Evolutionary conservation across 2,797 vertebrate genomes (phyloP).

Genomic region (Anisognathus igniventris): DNA sequence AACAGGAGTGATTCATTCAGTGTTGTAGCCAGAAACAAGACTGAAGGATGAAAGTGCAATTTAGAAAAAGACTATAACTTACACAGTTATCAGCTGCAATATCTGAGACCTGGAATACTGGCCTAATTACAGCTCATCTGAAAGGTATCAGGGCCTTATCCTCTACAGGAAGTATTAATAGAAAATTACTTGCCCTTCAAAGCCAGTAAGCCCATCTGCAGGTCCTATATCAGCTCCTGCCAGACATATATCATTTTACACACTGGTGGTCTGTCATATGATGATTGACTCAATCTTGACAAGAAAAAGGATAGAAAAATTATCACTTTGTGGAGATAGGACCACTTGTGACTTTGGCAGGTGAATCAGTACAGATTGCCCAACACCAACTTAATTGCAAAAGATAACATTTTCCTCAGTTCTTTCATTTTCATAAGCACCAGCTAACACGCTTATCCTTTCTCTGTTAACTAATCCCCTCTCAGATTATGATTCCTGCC

Average conservation of each 20-base stretch:
- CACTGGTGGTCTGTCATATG: constrained; percentile 33
- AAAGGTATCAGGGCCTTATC: constrained; percentile 21
- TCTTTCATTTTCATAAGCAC: background rate
- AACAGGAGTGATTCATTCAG: constrained; percentile 10
- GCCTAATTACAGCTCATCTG: constrained; percentile 23
- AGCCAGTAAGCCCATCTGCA: background rate
- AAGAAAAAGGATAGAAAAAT: constrained; percentile 40
- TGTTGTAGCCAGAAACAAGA: background rate
- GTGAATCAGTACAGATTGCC: background rate
- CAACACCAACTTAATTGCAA: background rate
- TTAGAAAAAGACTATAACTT: constrained; percentile 24
- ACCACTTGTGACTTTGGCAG: constrained; percentile 18
- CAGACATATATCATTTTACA: constrained; percentile 29
- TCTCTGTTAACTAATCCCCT: background rate
- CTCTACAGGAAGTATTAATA: background rate
- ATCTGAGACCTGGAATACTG: constrained; percentile 19
- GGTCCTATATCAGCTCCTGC: background rate
- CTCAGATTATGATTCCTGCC: background rate
- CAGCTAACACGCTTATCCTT: background rate
- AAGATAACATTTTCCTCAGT: background rate
- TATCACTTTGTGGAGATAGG: constrained; percentile 21
- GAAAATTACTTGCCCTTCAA: constrained; percentile 35
- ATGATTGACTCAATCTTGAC: constrained; percentile 49
- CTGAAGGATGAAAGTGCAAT: constrained; percentile 33
- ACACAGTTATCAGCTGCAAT: background rate